These are phyloP conservation scores for Dynastes grantii DNA, from an alignment of 2,888 invertebrate genomes.

Conservation along the genomic window DNA sequence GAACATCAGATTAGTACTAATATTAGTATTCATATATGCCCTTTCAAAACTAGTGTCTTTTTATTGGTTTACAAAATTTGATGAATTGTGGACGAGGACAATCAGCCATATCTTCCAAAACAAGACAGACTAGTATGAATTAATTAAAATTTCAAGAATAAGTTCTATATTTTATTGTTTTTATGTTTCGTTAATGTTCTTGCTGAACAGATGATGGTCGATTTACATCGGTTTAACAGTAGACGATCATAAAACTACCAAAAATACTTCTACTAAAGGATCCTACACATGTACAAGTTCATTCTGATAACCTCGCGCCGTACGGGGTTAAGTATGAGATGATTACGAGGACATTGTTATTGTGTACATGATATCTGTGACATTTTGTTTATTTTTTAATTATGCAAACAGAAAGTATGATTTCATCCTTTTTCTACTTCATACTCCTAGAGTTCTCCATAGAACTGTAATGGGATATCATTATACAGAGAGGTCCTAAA, in stretches of 20 bases:
- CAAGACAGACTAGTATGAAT: too few relatives aligned
- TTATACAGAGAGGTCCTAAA: background rate
- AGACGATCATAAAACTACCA: constrained; percentile 1
- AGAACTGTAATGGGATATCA: background rate
- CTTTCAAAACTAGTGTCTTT: too few relatives aligned
- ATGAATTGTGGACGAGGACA: too few relatives aligned
- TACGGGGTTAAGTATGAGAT: constrained; percentile 38
- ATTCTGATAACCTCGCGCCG: constrained; percentile 25
- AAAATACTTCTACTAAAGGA: constrained; percentile 22
- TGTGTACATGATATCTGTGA: constrained; percentile 34
- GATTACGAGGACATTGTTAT: constrained; percentile 33
- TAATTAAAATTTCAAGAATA: too few relatives aligned
- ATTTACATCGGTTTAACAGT: background rate
- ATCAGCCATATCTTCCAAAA: too few relatives aligned
- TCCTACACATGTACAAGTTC: constrained; percentile 46
- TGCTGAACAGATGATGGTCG: too few relatives aligned
- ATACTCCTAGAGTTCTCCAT: background rate
- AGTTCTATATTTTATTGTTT: too few relatives aligned
- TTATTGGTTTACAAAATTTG: too few relatives aligned
- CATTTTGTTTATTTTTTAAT: constrained; percentile 38
- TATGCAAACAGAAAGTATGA: constrained; percentile 26
- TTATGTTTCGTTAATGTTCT: too few relatives aligned
- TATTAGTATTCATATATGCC: too few relatives aligned
- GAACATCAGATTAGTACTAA: too few relatives aligned
- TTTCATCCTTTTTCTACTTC: background rate